Conservation (phyloP, 2,797 vertebrate species). For the Serranus cabrilla region DNA sequence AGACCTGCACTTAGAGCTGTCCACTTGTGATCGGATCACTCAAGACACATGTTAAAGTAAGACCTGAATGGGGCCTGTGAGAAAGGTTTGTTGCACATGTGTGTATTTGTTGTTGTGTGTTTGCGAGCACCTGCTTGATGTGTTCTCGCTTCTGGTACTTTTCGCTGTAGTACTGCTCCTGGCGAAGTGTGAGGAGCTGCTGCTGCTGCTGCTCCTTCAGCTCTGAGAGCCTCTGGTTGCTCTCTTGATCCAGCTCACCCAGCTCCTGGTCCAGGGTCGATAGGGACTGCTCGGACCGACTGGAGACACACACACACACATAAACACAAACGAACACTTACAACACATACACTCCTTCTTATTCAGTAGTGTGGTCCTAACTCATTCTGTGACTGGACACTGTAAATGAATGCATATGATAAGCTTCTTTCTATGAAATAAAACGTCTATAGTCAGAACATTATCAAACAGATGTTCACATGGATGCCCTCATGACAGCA, state of each 20-base stretch:
- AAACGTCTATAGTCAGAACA: not conserved
- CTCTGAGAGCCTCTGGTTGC: slow-evolving; percentile 89
- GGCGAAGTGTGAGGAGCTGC: slow-evolving; percentile 93
- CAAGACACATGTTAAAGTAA: too few relatives aligned
- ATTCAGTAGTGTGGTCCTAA: not conserved
- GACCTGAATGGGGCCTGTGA: not conserved
- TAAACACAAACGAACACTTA: not conserved
- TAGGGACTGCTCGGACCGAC: slow-evolving; percentile 91
- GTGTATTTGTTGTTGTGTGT: not conserved
- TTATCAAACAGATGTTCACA: not conserved
- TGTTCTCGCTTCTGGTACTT: slow-evolving; percentile 98
- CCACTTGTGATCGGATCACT: too few relatives aligned
- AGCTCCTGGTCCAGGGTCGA: slow-evolving; percentile 92
- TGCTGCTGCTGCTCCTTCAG: slow-evolving; percentile 96
- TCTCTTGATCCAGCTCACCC: slow-evolving; percentile 91
- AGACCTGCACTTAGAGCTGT: too few relatives aligned
- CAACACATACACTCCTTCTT: not conserved
- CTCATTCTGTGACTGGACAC: not conserved
- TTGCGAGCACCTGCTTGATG: slow-evolving; percentile 91
- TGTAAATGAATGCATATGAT: not conserved
- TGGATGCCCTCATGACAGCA: not conserved
- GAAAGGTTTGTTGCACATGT: not conserved
- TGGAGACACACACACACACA: slow-evolving; percentile 65
- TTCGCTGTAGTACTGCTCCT: slow-evolving; percentile 98
- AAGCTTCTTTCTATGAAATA: not conserved